Percentiles rank a stretch among this genome's conserved stretches.
phyloP scores from a whole-genome alignment of 2,888 invertebrate genomes.

The Strigamia crassipes region DNA sequence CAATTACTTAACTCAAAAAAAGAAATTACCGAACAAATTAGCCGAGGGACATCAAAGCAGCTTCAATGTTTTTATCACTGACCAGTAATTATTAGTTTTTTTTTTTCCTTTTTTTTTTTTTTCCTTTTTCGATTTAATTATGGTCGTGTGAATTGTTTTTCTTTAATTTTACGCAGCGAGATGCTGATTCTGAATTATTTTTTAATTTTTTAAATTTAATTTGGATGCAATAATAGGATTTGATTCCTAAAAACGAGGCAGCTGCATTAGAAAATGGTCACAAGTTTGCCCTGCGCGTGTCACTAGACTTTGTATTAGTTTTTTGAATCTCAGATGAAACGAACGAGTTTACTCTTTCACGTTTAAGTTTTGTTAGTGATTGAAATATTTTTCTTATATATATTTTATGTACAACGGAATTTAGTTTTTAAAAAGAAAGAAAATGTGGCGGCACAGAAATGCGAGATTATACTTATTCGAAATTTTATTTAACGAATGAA shows the following conservation, averaged over 20 bases:
- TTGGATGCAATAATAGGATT: constrained; percentile 11
- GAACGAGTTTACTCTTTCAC: not conserved
- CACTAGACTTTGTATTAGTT: constrained; percentile 24
- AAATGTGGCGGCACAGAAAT: not conserved
- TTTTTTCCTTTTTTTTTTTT: not conserved
- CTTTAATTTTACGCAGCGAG: not conserved
- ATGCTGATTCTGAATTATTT: not conserved
- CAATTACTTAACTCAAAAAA: constrained; percentile 17
- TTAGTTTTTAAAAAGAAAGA: not conserved
- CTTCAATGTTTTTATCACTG: not conserved
- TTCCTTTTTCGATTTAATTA: not conserved
- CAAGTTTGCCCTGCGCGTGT: constrained; percentile 32
- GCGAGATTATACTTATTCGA: constrained; percentile 12
- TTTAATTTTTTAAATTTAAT: not conserved
- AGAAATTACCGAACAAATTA: constrained; percentile 11
- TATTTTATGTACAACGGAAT: constrained; percentile 36
- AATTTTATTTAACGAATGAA: not conserved
- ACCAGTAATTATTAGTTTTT: not conserved
- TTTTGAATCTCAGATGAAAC: constrained; percentile 6
- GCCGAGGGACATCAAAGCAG: constrained; percentile 28
- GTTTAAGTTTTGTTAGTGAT: constrained; percentile 15
- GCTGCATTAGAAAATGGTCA: constrained; percentile 26
- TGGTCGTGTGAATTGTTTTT: not conserved
- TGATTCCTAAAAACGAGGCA: not conserved
- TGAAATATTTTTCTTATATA: constrained; percentile 7